Conservation (phyloP, 2,888 invertebrate species). For the Drosophila niveifrons region DNA sequence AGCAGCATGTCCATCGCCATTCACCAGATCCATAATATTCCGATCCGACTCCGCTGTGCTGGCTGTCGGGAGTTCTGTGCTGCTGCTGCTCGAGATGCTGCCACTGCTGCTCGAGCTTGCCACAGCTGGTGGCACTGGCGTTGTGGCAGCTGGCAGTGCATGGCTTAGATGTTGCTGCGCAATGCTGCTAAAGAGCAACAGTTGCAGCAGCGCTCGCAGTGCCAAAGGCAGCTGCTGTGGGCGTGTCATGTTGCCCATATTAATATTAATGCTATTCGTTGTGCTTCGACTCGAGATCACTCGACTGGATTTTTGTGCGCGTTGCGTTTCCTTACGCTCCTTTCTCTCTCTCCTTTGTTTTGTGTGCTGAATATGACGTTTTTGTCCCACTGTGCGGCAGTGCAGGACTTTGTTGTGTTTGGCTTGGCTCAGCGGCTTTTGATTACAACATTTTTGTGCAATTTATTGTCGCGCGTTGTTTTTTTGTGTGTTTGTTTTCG, state of each 20-base stretch:
- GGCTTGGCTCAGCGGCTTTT: constrained; percentile 16
- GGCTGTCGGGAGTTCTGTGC: constrained; percentile 25
- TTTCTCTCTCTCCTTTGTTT: constrained; percentile 16
- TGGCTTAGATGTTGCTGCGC: constrained; percentile 66
- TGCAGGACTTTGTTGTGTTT: constrained; percentile 35
- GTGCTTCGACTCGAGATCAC: constrained; percentile 21
- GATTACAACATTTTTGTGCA: constrained; percentile 71
- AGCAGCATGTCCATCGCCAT: constrained; percentile 32
- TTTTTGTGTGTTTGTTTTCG: constrained; percentile 2
- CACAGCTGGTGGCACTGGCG: constrained; percentile 24
- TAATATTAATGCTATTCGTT: constrained; percentile 17
- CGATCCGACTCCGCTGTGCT: constrained; percentile 34
- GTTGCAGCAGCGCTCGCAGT: constrained; percentile 71
- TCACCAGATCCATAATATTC: constrained; percentile 63
- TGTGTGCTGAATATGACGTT: constrained; percentile 21
- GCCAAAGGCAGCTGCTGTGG: constrained; percentile 55
- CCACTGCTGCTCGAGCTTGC: constrained; percentile 43
- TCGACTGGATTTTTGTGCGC: constrained; percentile 41
- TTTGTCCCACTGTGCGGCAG: constrained; percentile 68
- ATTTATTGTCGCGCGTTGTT: constrained; percentile 21
- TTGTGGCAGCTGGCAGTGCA: constrained; percentile 55
- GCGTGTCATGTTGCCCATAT: constrained; percentile 59
- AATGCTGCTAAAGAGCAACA: constrained; percentile 76
- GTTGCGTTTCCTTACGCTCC: constrained; percentile 20
- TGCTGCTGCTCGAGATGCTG: constrained; percentile 20